Percentiles rank a stretch among this genome's conserved stretches.
These are phyloP conservation scores for Tenebrio molitor DNA, from an alignment of 1,140 invertebrate species.

Conservation along the genomic window DNA sequence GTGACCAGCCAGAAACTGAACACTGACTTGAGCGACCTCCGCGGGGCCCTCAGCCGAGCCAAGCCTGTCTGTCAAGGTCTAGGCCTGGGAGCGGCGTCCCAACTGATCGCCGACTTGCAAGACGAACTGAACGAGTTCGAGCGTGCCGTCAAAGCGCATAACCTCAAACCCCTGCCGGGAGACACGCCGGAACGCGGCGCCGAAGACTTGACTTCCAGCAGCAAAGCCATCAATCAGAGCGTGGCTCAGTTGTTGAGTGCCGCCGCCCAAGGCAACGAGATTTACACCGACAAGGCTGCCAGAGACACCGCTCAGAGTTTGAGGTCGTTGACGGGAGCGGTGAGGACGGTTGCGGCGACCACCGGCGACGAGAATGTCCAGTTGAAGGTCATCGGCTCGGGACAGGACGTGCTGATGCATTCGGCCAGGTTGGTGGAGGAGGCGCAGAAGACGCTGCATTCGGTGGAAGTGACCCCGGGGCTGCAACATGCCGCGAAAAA, in stretches of 20 bases:
- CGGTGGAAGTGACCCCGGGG: conserved; percentile 72
- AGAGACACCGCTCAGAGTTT: conserved; percentile 84
- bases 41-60: conserved; percentile 83
- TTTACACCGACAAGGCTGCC: conserved; percentile 86
- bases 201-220: conserved; percentile 77
- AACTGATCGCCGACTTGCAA: conserved; percentile 84
- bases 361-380: conserved; percentile 75
- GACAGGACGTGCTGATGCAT: conserved; percentile 84
- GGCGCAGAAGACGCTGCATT: conserved; percentile 76
- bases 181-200: conserved; percentile 86
- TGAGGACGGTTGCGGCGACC: conserved; percentile 80
- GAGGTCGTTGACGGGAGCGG: conserved; percentile 74
- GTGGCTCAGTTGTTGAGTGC: conserved; percentile 90
- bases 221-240: conserved; percentile 76
- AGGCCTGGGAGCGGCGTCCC: conserved; percentile 86
- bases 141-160: conserved; percentile 77
- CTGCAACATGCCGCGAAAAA: conserved; percentile 73
- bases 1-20: conserved; percentile 83
- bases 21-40: conserved; percentile 82
- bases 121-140: conserved; percentile 87
- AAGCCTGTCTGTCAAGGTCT: conserved; percentile 90
- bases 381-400: conserved; percentile 77
- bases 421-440: conserved; percentile 85
- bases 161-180: conserved; percentile 86
- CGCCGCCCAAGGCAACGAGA: conserved; percentile 86